Percentiles rank a stretch among this genome's conserved stretches.
Conservation (phyloP, 1,140 invertebrate species). For the Neodiprion pinetum region DNA sequence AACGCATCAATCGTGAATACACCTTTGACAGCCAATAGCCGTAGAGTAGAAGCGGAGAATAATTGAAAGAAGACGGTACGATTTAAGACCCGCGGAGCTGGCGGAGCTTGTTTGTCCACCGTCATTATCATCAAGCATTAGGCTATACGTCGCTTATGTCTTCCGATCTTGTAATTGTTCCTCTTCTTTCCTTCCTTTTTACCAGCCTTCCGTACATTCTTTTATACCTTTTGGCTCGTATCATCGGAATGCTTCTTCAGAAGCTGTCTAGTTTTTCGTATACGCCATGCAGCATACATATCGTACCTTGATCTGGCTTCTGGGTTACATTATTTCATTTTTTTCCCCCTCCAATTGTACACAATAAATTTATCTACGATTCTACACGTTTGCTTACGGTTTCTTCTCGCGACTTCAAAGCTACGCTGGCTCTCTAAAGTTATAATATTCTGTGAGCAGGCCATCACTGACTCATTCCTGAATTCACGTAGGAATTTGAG, state of each 20-base stretch:
- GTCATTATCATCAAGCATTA: not conserved
- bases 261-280: not conserved
- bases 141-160: not conserved
- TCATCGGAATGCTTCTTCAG: not conserved
- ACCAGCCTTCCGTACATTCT: not conserved
- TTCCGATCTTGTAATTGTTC: constrained; percentile 3
- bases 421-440: no score
- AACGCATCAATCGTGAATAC: no score
- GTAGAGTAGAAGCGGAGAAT: no score
- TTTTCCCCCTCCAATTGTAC: not conserved
- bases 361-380: no score
- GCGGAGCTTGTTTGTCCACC: not conserved
- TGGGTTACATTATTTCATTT: not conserved
- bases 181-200: not conserved
- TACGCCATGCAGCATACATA: not conserved
- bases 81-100: no score
- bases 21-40: no score
- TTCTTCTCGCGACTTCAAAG: no score
- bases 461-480: no score
- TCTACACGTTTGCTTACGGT: no score
- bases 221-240: constrained; percentile 3
- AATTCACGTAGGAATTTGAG: no score
- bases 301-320: not conserved
- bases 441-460: no score
- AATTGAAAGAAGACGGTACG: no score